Conservation (phyloP, 2,888 invertebrate genomes). For the Imbricaverruca yamaguchii region DNA sequence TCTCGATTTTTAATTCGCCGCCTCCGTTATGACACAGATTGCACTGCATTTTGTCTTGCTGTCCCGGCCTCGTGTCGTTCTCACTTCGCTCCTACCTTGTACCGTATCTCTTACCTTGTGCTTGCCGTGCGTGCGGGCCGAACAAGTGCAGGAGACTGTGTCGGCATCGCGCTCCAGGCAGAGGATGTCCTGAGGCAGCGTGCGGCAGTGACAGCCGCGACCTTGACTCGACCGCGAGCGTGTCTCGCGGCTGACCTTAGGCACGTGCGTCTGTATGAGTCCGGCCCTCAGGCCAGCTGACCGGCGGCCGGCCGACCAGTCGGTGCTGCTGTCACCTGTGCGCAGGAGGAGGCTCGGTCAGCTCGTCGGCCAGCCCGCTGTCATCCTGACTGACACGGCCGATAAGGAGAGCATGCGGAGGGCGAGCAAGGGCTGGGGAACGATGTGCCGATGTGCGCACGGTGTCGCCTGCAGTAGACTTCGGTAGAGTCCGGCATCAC, state of each 20-base stretch:
- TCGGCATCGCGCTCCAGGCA: conserved; percentile 10
- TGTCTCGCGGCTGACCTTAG: not conserved
- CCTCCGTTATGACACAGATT: too few relatives aligned
- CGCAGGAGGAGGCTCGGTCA: not conserved
- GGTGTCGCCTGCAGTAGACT: too few relatives aligned
- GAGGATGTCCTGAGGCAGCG: conserved; percentile 9
- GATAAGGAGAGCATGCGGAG: too few relatives aligned
- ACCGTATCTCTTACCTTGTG: not conserved
- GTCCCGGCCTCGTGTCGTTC: too few relatives aligned
- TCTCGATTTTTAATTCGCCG: too few relatives aligned
- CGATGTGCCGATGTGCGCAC: too few relatives aligned
- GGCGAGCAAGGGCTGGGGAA: too few relatives aligned
- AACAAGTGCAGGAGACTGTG: not conserved
- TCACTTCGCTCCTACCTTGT: too few relatives aligned
- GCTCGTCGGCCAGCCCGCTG: too few relatives aligned
- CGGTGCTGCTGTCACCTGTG: not conserved
- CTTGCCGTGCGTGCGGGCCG: not conserved
- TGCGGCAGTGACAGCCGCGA: conserved; percentile 5
- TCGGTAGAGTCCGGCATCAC: too few relatives aligned
- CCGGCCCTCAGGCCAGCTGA: conserved; percentile 4
- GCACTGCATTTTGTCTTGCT: too few relatives aligned
- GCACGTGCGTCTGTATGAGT: conserved; percentile 12
- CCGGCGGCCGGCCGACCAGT: conserved; percentile 10
- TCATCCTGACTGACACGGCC: too few relatives aligned
- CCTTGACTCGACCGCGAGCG: not conserved